Evolutionary conservation across 2,888 invertebrate species (phyloP).

Genomic region (Leucoptera coffeella): DNA sequence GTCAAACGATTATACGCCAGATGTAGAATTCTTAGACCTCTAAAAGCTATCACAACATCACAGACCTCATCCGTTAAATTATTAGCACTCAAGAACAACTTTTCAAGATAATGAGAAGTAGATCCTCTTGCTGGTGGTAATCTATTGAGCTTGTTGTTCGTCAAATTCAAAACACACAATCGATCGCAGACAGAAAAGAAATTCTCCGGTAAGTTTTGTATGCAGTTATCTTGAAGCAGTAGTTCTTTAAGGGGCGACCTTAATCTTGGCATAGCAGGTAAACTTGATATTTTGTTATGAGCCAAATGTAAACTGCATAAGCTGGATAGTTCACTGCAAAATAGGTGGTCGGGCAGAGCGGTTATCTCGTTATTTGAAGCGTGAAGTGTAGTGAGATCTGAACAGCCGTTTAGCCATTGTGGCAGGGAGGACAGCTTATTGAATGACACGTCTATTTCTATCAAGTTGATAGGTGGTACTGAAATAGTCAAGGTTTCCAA

Average conservation of each 20-base stretch:
- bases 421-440: constrained; percentile 69
- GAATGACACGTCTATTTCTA: constrained; percentile 73
- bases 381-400: constrained; percentile 63
- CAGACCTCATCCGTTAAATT: constrained; percentile 65
- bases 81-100: constrained; percentile 69
- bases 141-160: constrained; percentile 70
- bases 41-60: constrained; percentile 59
- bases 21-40: constrained; percentile 64
- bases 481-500: constrained; percentile 64
- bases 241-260: constrained; percentile 63
- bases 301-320: constrained; percentile 69
- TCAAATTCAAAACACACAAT: constrained; percentile 66
- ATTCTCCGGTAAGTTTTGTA: constrained; percentile 67
- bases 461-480: constrained; percentile 64
- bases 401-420: constrained; percentile 71
- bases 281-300: constrained; percentile 67
- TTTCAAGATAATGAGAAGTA: constrained; percentile 59
- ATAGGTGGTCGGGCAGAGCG: constrained; percentile 65
- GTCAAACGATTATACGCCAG: constrained; percentile 75
- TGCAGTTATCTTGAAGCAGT: constrained; percentile 71
- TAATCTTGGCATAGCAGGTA: constrained; percentile 64
- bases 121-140: constrained; percentile 58
- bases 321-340: constrained; percentile 67
- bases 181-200: constrained; percentile 64
- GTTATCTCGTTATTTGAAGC: constrained; percentile 69